Conservation (phyloP, 2,797 vertebrate species). For the Pangasius larnaudii region DNA sequence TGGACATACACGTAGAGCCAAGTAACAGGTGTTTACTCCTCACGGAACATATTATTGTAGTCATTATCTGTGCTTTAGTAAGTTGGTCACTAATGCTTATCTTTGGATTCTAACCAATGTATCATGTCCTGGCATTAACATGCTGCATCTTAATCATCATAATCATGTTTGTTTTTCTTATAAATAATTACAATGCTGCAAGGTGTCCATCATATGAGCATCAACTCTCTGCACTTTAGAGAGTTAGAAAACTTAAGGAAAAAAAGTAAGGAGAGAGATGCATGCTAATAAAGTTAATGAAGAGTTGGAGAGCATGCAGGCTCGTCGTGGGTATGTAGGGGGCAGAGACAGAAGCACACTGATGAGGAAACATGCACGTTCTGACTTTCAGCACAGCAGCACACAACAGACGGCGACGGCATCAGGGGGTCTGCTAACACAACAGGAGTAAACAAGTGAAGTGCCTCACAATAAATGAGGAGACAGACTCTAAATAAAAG, state of each 20-base stretch:
- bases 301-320: constrained; percentile 43
- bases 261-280: constrained; percentile 30
- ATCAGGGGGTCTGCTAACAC: constrained; percentile 54
- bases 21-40: background rate
- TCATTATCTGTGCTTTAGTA: background rate
- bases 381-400: constrained; percentile 42
- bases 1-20: background rate
- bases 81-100: background rate
- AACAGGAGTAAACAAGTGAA: constrained; percentile 60
- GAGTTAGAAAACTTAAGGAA: constrained; percentile 20
- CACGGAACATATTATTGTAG: background rate
- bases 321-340: constrained; percentile 23
- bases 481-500: constrained; percentile 36
- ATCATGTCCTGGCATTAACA: background rate
- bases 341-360: constrained; percentile 36
- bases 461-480: constrained; percentile 45
- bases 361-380: constrained; percentile 33
- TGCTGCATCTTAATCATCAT: background rate
- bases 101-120: background rate
- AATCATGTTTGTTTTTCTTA: constrained; percentile 14
- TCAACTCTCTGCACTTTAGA: constrained; percentile 17
- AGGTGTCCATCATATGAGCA: constrained; percentile 23
- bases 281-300: constrained; percentile 58
- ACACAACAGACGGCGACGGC: constrained; percentile 52
- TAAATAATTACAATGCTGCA: background rate